Evolutionary conservation across 2,888 invertebrate genomes (phyloP), one percentile per base, ranked within the genome.

Genomic region (Polia nebulosa): DNA sequence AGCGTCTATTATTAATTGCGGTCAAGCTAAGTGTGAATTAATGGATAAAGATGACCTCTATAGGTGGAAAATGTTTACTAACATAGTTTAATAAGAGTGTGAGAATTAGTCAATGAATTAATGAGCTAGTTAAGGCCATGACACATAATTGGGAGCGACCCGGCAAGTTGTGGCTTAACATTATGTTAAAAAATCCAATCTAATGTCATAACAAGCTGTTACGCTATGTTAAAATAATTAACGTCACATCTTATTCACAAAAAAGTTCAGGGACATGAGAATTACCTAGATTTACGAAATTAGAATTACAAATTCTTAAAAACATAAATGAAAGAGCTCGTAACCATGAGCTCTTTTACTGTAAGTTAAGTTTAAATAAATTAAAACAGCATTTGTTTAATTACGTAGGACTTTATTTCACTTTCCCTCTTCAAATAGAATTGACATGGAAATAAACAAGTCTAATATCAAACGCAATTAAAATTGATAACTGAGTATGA

Each of bases 71-170:
- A 72, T 65, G 52, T 80, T 76, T 72, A 76, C 53, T 60, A 76
- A 64, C 51, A 66, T 57, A 27, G 39, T 44, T 45, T n/a, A 29
- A 44, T 44, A 47, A 20, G 15, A 49, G 27, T 72, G 67, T 67
- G 66, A 71, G 65, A 72, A 75, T 59, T 68, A 29, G 60, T 76
- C 76, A 80, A 72, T 75, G 78, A 78, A 70, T 80, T 76, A 67
- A 76, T 80, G 36, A 61, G 20, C 13, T 51, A 49, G 49, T 20
- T 65, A 45, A 59, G 66, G 36, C 81, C 81, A 7, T 80, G 80
- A 80, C 69, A 68, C 57, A 64, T 39, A 65, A 64, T 53, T 57
- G 47, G 25, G 53, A 58, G 13, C 47, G 59, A 59, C 64, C 69
- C 53, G 78, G 61, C 47, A n/a, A 44, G 17, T 44, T 52, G 36